Conservation (phyloP, 2,113 vertebrate species). For the Copsychus sechellarum region DNA sequence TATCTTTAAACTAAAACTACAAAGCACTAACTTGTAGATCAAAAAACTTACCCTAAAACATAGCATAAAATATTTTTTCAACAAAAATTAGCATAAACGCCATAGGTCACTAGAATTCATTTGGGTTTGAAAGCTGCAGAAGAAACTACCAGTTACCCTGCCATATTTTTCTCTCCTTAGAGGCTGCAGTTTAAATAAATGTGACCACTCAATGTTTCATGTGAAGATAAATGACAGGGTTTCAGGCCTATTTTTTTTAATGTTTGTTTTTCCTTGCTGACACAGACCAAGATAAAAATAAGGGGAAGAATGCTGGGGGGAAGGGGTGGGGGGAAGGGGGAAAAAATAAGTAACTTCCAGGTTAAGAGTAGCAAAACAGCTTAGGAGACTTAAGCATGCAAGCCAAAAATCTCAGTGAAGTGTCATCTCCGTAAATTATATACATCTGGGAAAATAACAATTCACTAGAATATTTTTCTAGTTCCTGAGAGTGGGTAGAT, state of each 20-base stretch:
- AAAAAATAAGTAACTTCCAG: neutral
- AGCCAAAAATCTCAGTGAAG: slow-evolving; percentile 1
- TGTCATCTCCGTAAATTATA: neutral
- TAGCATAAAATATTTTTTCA: neutral
- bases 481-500: neutral
- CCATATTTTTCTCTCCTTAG: neutral
- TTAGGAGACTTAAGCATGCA: neutral
- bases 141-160: neutral
- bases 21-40: neutral
- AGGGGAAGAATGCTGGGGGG: neutral
- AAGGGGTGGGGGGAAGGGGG: accelerated
- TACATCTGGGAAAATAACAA: neutral
- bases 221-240: neutral
- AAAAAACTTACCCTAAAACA: neutral
- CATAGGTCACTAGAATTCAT: neutral
- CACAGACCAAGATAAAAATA: neutral
- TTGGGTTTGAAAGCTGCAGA: neutral
- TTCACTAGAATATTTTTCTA: neutral
- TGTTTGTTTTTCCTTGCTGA: neutral
- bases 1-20: neutral
- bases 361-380: neutral
- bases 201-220: neutral
- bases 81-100: neutral
- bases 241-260: neutral
- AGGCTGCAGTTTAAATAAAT: slow-evolving; percentile 1